A percentile compares a stretch with the other conserved stretches of the same genome.
phyloP scores from a whole-genome alignment of 2,113 vertebrate species.

The Meriones unguiculatus region DNA sequence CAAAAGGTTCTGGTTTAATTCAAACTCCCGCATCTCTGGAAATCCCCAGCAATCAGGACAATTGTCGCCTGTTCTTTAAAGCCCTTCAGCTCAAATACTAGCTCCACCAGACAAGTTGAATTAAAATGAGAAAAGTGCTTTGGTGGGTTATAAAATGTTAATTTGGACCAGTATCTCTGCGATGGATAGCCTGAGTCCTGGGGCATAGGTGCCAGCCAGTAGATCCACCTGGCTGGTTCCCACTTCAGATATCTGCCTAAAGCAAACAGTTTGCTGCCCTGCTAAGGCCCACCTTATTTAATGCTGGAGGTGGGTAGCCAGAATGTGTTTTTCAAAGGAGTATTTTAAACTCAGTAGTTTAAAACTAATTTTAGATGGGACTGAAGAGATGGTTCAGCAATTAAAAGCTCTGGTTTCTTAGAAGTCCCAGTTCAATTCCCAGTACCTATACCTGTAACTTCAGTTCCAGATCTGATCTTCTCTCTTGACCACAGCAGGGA shows the following conservation, averaged over 20 bases:
- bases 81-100: background rate
- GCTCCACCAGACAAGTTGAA: background rate
- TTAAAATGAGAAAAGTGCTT: background rate
- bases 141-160: background rate
- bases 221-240: background rate
- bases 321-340: conserved; percentile 30
- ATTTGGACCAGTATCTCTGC: background rate
- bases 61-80: background rate
- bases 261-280: background rate
- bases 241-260: background rate
- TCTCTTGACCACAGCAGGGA: background rate
- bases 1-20: background rate
- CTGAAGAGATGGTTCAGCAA: background rate
- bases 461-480: background rate
- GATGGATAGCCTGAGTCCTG: background rate
- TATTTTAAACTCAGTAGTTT: background rate
- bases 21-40: background rate
- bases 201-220: background rate
- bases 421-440: background rate
- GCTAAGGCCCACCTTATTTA: background rate
- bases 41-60: background rate
- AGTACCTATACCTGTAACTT: background rate
- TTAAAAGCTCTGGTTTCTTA: background rate
- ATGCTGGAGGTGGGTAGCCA: background rate
- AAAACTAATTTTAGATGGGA: background rate